Evolutionary conservation across 1,140 invertebrate species (phyloP).

Genomic region (Centruroides sculpturatus): DNA sequence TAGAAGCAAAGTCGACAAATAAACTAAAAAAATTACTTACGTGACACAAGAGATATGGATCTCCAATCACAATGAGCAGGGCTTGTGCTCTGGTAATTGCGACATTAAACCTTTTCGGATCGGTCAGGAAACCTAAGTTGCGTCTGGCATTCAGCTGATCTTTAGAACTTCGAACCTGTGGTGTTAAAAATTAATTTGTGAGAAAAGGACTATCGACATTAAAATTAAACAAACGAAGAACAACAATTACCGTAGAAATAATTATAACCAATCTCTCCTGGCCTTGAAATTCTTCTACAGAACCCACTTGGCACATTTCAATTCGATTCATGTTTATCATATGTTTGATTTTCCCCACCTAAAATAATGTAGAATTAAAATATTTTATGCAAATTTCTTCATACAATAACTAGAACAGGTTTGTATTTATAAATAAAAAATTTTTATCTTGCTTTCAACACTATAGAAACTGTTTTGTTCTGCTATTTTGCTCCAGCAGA

Average conservation of each 20-base stretch:
- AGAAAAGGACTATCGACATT: too few relatives aligned
- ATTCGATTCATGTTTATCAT: conserved; percentile 39
- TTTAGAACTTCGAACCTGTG: conserved; percentile 26
- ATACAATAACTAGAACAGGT: too few relatives aligned
- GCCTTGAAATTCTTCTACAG: conserved; percentile 93
- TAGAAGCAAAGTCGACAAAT: not conserved
- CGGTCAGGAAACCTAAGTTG: conserved; percentile 56
- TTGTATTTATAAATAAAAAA: too few relatives aligned
- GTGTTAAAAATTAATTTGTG: not conserved
- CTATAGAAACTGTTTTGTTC: too few relatives aligned
- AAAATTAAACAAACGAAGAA: not conserved
- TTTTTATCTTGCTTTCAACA: too few relatives aligned
- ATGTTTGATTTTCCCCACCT: conserved; percentile 54
- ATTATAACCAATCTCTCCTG: conserved; percentile 75
- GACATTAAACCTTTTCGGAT: conserved; percentile 67
- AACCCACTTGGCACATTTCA: conserved; percentile 52
- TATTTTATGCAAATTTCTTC: too few relatives aligned
- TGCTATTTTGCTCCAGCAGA: too few relatives aligned
- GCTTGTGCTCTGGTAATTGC: conserved; percentile 65
- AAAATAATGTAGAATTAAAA: conserved; percentile 10
- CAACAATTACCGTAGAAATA: conserved; percentile 61
- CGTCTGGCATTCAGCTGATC: conserved; percentile 34
- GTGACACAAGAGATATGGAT: conserved; percentile 51
- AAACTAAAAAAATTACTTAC: not conserved
- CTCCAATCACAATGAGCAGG: conserved; percentile 63